A percentile compares a stretch with the other conserved stretches of the same genome.
These are phyloP conservation scores for Cydia splendana DNA, from an alignment of 1,140 invertebrate species.

Conservation along the genomic window DNA sequence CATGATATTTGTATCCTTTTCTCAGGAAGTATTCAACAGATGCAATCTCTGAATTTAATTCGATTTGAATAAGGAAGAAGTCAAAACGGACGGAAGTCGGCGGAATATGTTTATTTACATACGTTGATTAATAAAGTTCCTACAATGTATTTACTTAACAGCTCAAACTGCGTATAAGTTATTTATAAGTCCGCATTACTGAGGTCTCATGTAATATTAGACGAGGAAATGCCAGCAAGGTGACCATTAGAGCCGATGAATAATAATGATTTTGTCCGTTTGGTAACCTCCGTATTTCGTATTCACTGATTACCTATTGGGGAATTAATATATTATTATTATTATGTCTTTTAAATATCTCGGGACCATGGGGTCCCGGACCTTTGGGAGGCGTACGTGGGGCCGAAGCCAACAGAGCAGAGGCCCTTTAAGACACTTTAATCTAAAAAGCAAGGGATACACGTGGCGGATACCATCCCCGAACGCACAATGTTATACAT, in stretches of 20 bases:
- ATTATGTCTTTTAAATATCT: too few relatives aligned
- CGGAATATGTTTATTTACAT: conserved; percentile 8
- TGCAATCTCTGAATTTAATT: background rate
- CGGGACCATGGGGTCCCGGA: too few relatives aligned
- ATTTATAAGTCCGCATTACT: conserved; percentile 30
- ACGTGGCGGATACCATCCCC: too few relatives aligned
- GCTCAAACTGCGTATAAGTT: conserved; percentile 12
- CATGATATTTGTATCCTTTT: background rate
- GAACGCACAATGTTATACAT: too few relatives aligned
- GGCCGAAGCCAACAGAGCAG: too few relatives aligned
- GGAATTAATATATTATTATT: too few relatives aligned
- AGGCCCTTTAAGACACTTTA: too few relatives aligned
- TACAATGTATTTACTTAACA: background rate
- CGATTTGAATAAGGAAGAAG: background rate
- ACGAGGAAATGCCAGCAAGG: conserved; percentile 26
- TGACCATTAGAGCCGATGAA: background rate
- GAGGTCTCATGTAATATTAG: conserved; percentile 15
- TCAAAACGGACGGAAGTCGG: conserved; percentile 11
- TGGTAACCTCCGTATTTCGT: background rate
- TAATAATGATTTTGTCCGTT: conserved; percentile 1
- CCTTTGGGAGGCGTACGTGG: too few relatives aligned
- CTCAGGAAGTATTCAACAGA: conserved; percentile 2
- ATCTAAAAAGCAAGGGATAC: too few relatives aligned
- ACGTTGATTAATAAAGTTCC: background rate
- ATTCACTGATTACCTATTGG: too few relatives aligned